Conservation (phyloP, 2,888 invertebrate species). For the Dynastes tityus region DNA sequence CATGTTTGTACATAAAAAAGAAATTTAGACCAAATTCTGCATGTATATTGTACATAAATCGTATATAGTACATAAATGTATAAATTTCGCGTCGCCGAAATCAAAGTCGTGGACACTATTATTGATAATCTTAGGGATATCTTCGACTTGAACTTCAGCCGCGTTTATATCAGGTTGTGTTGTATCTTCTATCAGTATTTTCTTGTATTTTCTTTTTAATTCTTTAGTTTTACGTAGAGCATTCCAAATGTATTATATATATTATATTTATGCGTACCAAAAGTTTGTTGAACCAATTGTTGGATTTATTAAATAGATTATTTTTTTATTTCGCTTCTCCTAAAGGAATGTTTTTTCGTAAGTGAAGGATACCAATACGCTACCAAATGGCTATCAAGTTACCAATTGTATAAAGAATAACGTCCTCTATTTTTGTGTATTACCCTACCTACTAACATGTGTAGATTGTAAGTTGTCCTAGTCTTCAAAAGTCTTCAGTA, state of each 20-base stretch:
- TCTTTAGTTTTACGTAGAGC: slow-evolving; percentile 32
- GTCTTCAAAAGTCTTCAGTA: slow-evolving; percentile 66
- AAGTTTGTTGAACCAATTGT: slow-evolving; percentile 27
- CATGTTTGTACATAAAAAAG: slow-evolving; percentile 48
- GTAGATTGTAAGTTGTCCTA: slow-evolving; percentile 67
- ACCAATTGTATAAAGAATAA: slow-evolving; percentile 51
- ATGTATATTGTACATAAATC: slow-evolving; percentile 53
- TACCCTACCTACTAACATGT: slow-evolving; percentile 47
- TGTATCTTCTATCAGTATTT: slow-evolving; percentile 44
- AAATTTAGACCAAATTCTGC: slow-evolving; percentile 51
- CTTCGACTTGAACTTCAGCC: slow-evolving; percentile 32
- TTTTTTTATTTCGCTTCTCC: slow-evolving; percentile 32
- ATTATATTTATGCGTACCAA: slow-evolving; percentile 26
- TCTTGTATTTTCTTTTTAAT: slow-evolving; percentile 7
- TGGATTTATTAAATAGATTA: slow-evolving; percentile 36
- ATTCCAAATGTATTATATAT: slow-evolving; percentile 19
- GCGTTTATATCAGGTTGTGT: slow-evolving; percentile 34
- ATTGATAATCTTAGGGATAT: slow-evolving; percentile 2
- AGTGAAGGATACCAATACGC: slow-evolving; percentile 28
- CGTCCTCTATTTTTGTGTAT: slow-evolving; percentile 46
- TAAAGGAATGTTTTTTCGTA: slow-evolving; percentile 23
- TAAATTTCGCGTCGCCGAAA: slow-evolving; percentile 42
- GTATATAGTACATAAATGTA: slow-evolving; percentile 45
- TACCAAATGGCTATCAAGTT: slow-evolving; percentile 52
- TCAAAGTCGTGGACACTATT: slow-evolving; percentile 31